These are phyloP conservation scores for Formica selysi DNA, from an alignment of 1,140 invertebrate genomes.

Conservation along the genomic window DNA sequence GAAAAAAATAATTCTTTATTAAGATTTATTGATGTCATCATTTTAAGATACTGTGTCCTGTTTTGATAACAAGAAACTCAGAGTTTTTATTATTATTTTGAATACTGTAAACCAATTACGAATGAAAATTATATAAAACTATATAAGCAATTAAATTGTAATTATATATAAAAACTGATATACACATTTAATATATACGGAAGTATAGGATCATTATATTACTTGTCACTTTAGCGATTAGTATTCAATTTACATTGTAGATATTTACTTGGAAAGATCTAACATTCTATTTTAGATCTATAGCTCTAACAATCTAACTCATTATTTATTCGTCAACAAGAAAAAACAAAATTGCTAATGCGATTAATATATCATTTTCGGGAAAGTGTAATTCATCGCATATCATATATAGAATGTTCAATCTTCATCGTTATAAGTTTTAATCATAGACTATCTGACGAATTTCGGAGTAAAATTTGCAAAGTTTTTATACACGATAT, in stretches of 20 bases:
- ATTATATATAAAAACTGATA: background rate
- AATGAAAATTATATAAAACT: background rate
- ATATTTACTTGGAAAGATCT: constrained; percentile 23
- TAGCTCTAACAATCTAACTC: constrained; percentile 3
- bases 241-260: background rate
- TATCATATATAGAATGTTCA: constrained; percentile 34
- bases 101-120: background rate
- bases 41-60: background rate
- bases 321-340: constrained; percentile 35
- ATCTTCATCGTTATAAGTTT: constrained; percentile 13
- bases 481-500: background rate
- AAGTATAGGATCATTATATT: background rate
- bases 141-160: background rate
- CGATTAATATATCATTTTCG: constrained; percentile 57
- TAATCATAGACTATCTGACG: too few species aligned
- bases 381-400: constrained; percentile 49
- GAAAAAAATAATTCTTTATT: background rate
- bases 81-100: constrained; percentile 8
- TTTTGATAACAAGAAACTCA: background rate
- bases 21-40: background rate
- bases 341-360: constrained; percentile 47
- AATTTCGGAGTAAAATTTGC: background rate
- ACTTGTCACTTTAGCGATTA: background rate
- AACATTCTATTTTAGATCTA: constrained; percentile 17
- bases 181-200: background rate